Evolutionary conservation across 2,113 vertebrate species (phyloP), one percentile per base, ranked within the genome.

Genomic region (Parotia lawesii): DNA sequence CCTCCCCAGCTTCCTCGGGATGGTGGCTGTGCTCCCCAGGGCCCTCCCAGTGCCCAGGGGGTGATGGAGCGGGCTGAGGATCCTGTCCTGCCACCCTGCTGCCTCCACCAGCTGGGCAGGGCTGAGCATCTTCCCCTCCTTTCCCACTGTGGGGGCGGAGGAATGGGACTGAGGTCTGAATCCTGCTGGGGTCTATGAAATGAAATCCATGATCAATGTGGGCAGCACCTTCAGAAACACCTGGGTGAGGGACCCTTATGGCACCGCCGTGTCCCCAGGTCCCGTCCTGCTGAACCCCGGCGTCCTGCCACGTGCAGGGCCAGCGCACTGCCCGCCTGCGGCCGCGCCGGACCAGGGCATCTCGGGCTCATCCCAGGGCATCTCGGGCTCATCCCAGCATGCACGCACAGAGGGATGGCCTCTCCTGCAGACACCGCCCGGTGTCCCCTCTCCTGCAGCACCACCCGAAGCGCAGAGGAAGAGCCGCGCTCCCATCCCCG

Each of bases 271-370:
- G 54, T 35, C 31, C 50, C 25, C 2, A 0, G 31, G 37, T 28
- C 15, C 53, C 44, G 14, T 22, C 65, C 69, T 3, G 1, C n/a
- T 21, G 69, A 35, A 20, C 19, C 15, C 54, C 10, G 5, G 25
- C 0, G 0, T 57, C 62, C 72, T 38, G 64, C 77, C 65, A 8
- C 0, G 0, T 11, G 60, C 57, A 13, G 0, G 0, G 56, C 38
- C 1, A 0, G 22, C 57, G 22, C 11, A 0, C 0, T 4, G n/a
- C 42, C 31, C 18, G 64, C 61, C 50, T 15, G 4, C 38, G 38
- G 38, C 38, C 0, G 7, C 13, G 17, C 13, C 38, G 18, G 15
- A 29, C 11, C 48, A 10, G 33, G 19, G 22, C 37, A 40, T 2
- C 44, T 3, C 23, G 23, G 47, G 23, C 47, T 38, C 38, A 38